Conservation (phyloP, 2,113 vertebrate species). For the Pluvialis apricaria region DNA sequence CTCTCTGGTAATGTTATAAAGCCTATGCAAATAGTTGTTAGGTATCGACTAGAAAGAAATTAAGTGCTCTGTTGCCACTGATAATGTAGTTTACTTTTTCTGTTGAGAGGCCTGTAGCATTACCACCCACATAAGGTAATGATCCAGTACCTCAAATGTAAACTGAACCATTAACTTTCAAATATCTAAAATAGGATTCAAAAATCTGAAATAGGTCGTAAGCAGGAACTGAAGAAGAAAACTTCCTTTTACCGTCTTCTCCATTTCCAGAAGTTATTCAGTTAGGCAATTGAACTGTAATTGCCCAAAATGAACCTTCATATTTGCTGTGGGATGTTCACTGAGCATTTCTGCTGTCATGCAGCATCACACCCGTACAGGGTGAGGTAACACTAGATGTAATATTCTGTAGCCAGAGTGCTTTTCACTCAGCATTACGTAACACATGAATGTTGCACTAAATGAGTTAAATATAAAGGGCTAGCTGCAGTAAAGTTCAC, state of each 20-base stretch:
- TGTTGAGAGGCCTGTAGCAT: background rate
- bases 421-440: background rate
- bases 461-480: background rate
- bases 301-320: background rate
- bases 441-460: background rate
- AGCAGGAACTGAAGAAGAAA: background rate
- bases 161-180: conserved; percentile 31
- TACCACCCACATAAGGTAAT: background rate
- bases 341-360: background rate
- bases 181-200: background rate
- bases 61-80: background rate
- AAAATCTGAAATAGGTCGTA: background rate
- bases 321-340: background rate
- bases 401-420: background rate
- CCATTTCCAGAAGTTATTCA: background rate
- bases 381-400: background rate
- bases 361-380: background rate
- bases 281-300: background rate
- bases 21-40: background rate
- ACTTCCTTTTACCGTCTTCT: background rate
- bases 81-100: background rate
- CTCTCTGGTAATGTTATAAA: background rate
- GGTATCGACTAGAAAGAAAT: background rate
- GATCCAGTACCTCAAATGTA: background rate
- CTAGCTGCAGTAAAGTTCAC: background rate